Conservation (phyloP, 2,113 vertebrate genomes). For the Mus musculus region DNA sequence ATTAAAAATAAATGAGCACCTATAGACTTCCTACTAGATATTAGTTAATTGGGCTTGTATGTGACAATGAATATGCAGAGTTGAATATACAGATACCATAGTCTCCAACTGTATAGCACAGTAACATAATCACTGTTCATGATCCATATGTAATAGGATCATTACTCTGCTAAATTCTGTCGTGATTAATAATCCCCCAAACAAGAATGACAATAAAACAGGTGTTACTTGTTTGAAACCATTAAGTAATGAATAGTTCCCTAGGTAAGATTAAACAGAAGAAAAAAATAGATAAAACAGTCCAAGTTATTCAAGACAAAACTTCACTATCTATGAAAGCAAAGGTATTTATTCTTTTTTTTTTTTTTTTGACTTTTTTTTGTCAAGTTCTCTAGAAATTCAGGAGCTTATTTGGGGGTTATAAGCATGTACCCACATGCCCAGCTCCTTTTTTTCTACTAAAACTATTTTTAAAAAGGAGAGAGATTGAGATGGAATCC, state of each 20-base stretch:
- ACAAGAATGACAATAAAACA: neutral
- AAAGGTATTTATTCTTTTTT: neutral
- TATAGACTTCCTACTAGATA: neutral
- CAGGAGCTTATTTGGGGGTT: neutral
- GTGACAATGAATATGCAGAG: neutral
- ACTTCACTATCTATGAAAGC: neutral
- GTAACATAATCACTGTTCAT: rapidly evolving
- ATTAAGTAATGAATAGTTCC: neutral
- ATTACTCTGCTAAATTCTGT: neutral
- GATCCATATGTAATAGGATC: neutral
- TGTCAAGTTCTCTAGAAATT: neutral
- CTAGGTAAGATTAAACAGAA: neutral
- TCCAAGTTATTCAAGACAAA: neutral
- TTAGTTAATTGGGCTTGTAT: rapidly evolving
- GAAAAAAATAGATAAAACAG: neutral
- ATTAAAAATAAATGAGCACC: too few species aligned
- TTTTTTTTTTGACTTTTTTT: neutral
- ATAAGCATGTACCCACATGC: too few species aligned
- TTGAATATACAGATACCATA: neutral
- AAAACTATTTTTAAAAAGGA: neutral
- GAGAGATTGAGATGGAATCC: neutral
- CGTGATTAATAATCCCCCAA: neutral
- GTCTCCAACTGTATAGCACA: neutral
- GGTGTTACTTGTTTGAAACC: neutral
- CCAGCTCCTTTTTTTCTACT: neutral